These are phyloP conservation scores for Sphenopsis melanotis DNA, from an alignment of 2,797 vertebrate genomes.

Conservation along the genomic window DNA sequence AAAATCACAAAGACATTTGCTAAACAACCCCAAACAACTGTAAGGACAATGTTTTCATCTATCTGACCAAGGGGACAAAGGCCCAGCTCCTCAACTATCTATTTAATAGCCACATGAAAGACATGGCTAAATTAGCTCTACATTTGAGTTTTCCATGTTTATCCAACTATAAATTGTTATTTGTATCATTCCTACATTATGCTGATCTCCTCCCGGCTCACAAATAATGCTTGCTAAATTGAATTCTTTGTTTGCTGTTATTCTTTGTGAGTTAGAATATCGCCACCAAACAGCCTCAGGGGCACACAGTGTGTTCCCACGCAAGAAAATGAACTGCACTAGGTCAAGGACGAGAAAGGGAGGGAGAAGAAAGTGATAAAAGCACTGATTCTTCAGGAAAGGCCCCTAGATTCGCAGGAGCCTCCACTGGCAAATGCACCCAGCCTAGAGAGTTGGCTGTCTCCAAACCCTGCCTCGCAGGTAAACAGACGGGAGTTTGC, in stretches of 20 bases:
- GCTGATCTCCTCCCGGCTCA: background rate
- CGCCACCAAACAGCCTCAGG: background rate
- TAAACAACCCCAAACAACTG: background rate
- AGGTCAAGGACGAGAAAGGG: background rate
- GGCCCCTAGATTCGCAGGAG: background rate
- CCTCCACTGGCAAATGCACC: constrained; percentile 29
- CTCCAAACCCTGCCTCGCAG: constrained; percentile 66
- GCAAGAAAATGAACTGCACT: background rate
- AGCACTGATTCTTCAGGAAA: background rate
- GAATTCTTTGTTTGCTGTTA: background rate
- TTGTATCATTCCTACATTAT: background rate
- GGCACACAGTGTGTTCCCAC: fast-evolving
- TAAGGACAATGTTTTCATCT: background rate
- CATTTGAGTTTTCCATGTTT: background rate
- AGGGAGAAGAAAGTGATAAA: background rate
- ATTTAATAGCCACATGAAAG: background rate
- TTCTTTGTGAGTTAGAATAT: background rate
- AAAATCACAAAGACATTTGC: background rate
- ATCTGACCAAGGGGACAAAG: background rate
- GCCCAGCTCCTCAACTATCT: background rate
- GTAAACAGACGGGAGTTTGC: constrained; percentile 66
- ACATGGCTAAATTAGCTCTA: background rate
- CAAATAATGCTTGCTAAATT: background rate
- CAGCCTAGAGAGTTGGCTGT: background rate
- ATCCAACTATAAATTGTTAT: background rate